These are phyloP conservation scores for Zootoca vivipara DNA, from an alignment of 2,113 vertebrate genomes.

Conservation along the genomic window DNA sequence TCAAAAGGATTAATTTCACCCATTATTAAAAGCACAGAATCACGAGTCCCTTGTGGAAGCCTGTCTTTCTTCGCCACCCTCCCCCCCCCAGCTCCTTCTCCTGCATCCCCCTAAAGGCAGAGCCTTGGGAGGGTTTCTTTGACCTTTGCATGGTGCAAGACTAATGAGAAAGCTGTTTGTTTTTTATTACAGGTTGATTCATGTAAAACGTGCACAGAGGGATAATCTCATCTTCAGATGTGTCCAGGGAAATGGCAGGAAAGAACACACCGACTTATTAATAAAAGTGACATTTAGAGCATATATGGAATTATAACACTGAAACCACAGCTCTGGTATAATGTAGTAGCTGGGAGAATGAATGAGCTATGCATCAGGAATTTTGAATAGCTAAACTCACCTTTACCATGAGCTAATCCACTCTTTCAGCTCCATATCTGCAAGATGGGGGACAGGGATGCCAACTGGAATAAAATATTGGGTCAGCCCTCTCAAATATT, in stretches of 20 bases:
- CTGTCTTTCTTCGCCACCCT: background rate
- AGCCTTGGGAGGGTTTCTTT: conserved; percentile 43
- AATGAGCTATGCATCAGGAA: too few relatives aligned
- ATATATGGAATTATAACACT: background rate
- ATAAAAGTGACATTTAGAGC: background rate
- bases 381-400: too few relatives aligned
- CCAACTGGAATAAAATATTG: too few relatives aligned
- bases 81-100: background rate
- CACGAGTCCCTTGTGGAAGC: background rate
- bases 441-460: too few relatives aligned
- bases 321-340: too few relatives aligned
- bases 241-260: conserved; percentile 35
- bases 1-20: conserved; percentile 36
- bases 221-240: conserved; percentile 35
- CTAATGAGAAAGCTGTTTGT: conserved; percentile 51
- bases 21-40: background rate
- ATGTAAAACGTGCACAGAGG: conserved; percentile 50
- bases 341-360: too few relatives aligned
- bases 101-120: background rate
- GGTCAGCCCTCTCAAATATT: too few relatives aligned
- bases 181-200: conserved; percentile 43
- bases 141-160: conserved; percentile 34
- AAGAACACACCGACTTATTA: conserved; percentile 35
- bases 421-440: too few relatives aligned
- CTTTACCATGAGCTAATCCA: too few relatives aligned